Evolutionary conservation across 1,140 invertebrate genomes (phyloP).

Genomic region (Bombus ignitus): DNA sequence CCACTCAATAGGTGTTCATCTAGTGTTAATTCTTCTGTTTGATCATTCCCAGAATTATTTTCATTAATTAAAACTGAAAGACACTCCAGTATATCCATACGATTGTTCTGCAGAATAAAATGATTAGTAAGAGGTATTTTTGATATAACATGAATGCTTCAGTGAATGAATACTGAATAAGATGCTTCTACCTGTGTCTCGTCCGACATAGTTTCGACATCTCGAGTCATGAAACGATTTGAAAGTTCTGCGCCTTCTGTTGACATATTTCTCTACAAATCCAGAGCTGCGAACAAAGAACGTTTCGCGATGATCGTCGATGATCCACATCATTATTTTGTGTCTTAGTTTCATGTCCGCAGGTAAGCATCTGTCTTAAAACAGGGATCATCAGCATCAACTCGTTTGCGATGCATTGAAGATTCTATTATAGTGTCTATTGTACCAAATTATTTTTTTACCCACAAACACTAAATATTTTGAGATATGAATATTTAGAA

Average conservation of each 20-base stretch:
- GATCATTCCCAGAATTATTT: constrained; percentile 52
- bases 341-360: constrained; percentile 49
- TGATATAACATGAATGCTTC: neutral
- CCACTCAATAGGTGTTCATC: constrained; percentile 71
- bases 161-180: neutral
- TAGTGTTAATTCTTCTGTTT: constrained; percentile 72
- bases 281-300: constrained; percentile 62
- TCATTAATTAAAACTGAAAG: constrained; percentile 75
- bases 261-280: constrained; percentile 72
- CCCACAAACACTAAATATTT: neutral
- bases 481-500: neutral
- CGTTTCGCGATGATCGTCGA: constrained; percentile 58
- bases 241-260: constrained; percentile 66
- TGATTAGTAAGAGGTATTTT: neutral
- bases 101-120: constrained; percentile 61
- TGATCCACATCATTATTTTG: constrained; percentile 44
- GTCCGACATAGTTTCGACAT: constrained; percentile 44
- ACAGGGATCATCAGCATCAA: constrained; percentile 18
- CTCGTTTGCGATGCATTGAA: constrained; percentile 14
- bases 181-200: constrained; percentile 21
- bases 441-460: constrained; percentile 16
- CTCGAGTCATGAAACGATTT: constrained; percentile 54
- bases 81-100: constrained; percentile 72
- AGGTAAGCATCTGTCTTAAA: constrained; percentile 33
- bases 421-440: neutral